These are phyloP conservation scores for Bemisia tabaci DNA, from an alignment of 1,140 invertebrate genomes.

Conservation along the genomic window DNA sequence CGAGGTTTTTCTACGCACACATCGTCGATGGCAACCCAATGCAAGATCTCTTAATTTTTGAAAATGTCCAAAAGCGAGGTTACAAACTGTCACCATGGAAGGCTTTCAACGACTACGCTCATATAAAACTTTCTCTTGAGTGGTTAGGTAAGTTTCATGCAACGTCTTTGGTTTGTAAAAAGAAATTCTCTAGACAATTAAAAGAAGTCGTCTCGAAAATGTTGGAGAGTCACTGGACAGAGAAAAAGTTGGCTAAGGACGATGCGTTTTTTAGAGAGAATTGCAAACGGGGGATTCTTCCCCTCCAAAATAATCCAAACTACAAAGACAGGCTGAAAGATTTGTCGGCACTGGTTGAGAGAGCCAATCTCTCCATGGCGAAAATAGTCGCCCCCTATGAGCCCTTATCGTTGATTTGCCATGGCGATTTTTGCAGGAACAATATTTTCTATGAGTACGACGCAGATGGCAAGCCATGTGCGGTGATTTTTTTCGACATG, in stretches of 20 bases:
- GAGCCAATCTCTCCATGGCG: neutral
- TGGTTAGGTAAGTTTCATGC: slow-evolving; percentile 25
- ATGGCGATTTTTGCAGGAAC: slow-evolving; percentile 39
- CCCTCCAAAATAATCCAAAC: neutral
- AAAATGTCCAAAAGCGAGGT: neutral
- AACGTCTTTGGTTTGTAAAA: slow-evolving; percentile 25
- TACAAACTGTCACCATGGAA: neutral
- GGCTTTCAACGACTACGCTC: neutral
- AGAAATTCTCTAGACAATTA: slow-evolving; percentile 14
- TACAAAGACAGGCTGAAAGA: neutral
- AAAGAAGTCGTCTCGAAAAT: slow-evolving; percentile 1
- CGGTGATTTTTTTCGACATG: slow-evolving; percentile 31
- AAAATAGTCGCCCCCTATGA: slow-evolving; percentile 16
- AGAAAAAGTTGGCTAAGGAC: neutral
- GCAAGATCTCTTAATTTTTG: neutral
- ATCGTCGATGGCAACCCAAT: neutral
- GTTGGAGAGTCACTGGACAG: neutral
- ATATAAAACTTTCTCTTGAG: neutral
- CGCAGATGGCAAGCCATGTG: slow-evolving; percentile 11
- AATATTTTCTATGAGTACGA: slow-evolving; percentile 36
- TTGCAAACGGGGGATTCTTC: neutral
- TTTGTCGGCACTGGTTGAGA: neutral
- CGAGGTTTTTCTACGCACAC: neutral
- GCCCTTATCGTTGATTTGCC: slow-evolving; percentile 31
- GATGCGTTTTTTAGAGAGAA: slow-evolving; percentile 3